phyloP scores from a whole-genome alignment of 2,113 vertebrate species.

The Isichthys henryi region DNA sequence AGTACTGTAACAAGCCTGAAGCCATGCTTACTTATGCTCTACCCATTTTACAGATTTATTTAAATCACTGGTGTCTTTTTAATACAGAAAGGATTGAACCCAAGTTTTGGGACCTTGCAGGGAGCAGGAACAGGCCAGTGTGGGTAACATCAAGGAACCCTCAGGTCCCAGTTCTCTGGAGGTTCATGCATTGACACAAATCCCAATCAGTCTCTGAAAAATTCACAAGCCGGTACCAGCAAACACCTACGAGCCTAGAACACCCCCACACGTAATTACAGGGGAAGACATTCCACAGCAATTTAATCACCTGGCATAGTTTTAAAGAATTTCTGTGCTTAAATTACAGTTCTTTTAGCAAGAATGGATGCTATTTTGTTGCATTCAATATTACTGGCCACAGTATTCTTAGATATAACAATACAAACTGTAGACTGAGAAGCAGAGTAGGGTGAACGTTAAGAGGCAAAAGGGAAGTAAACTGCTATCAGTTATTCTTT shows the following conservation, averaged over 20 bases:
- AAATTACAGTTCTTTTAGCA: neutral
- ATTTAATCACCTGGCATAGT: too few relatives aligned
- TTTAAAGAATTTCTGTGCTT: neutral
- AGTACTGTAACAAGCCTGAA: too few relatives aligned
- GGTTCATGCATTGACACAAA: neutral
- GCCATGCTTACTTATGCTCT: neutral
- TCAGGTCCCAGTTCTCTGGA: neutral
- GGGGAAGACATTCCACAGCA: too few relatives aligned
- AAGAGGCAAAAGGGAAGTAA: neutral
- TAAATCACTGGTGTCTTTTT: neutral
- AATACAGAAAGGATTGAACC: neutral
- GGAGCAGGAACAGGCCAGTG: neutral
- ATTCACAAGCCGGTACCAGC: neutral
- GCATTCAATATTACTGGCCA: neutral
- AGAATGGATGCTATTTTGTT: neutral
- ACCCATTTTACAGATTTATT: neutral
- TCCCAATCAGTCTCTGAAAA: neutral
- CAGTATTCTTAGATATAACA: neutral
- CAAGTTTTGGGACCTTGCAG: neutral
- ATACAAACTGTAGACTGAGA: neutral
- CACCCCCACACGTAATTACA: too few relatives aligned
- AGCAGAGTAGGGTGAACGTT: neutral
- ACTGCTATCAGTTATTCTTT: neutral
- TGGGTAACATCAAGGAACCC: neutral
- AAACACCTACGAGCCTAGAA: neutral